Conservation (phyloP, 2,797 vertebrate species). For the Karalla daura region DNA sequence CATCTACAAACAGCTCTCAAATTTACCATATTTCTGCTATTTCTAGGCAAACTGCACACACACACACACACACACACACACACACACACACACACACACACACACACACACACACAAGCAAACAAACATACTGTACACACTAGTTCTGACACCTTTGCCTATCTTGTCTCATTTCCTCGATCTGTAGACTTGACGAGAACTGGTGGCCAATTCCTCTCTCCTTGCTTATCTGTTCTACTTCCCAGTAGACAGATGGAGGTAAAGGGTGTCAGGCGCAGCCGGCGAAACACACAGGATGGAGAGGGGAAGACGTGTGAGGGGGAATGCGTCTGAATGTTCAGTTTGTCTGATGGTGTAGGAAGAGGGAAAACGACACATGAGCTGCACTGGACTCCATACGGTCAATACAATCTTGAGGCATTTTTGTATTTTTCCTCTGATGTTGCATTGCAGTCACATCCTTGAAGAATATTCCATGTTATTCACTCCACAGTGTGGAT, state of each 20-base stretch:
- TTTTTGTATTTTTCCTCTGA: neutral
- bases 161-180: slow-evolving; percentile 5
- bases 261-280: slow-evolving; percentile 46
- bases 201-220: slow-evolving; percentile 23
- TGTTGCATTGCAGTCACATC: slow-evolving; percentile 23
- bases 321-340: neutral
- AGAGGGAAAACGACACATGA: neutral
- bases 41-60: slow-evolving; percentile 15
- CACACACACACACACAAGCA: neutral
- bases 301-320: neutral
- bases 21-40: neutral
- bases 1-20: neutral
- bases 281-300: slow-evolving; percentile 19
- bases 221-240: slow-evolving; percentile 48
- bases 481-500: slow-evolving; percentile 14
- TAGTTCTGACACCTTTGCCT: neutral
- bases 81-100: neutral
- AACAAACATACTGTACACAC: neutral
- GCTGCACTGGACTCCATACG: neutral
- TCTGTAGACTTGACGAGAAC: slow-evolving; percentile 8
- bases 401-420: slow-evolving; percentile 2
- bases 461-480: slow-evolving; percentile 27
- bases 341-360: neutral
- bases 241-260: slow-evolving; percentile 54
- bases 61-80: neutral